Base-by-base conservation (phyloP, 2,797 vertebrate species). In the Alosa sapidissima region DNA sequence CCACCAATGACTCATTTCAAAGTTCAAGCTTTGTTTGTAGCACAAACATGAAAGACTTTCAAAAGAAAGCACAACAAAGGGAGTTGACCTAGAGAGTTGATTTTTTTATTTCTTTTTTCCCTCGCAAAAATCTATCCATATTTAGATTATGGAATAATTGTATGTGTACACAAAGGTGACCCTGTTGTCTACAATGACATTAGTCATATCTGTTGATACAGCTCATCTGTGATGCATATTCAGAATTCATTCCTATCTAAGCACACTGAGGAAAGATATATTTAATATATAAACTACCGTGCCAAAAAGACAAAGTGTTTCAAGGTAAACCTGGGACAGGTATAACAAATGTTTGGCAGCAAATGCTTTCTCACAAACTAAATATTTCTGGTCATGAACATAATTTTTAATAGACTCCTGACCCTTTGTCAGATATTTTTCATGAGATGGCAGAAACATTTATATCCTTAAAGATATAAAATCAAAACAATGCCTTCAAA, bases 1-100 rank as follows among this genome's bases (percentile, higher is more conserved):
- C 86, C 91, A 92, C 91, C 91, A 91, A 93, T 95, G 91, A 94
- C 91, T 94, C 90, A 91, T 92, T 91, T 93, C 88, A 90, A 90
- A 93, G 92, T 92, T 94, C 90, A 92, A 91, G 87, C 92, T 94
- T 88, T 90, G 88, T 88, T 90, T 87, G 85, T 86, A 83, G 87
- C 88, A 93, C 90, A 91, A 89, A 91, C 83, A 83, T 78, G 78
- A 81, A 84, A 87, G 81, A 85, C 62, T 90, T 87, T 91, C 86
- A 83, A 89, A 91, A 91, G 19, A 49, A 88, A 86, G 92, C 86
- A 90, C 90, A 78, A 78, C 41, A 78, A 47, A 78, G 72, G 36
- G 72, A 75, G 36, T 11, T 68, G 62, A 68, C 62, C 62, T 33
- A 89, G 89, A 92, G 86, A 49, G 78, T 58, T 41, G 83, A 87